Percentiles rank a stretch among this genome's conserved stretches.
Conservation (phyloP, 2,888 invertebrate genomes). For the Cataglyphis livida region DNA sequence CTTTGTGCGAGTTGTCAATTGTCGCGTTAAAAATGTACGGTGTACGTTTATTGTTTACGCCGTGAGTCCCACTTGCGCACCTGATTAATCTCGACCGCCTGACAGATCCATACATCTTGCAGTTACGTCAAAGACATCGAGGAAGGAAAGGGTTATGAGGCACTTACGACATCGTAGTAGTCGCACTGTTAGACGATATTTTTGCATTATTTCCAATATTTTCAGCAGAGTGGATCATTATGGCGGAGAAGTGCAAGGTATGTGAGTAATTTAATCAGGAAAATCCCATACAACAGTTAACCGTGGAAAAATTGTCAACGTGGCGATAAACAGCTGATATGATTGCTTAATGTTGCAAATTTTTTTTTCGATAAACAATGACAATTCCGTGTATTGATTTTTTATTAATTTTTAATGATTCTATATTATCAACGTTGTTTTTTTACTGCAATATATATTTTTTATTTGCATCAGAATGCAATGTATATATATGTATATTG, state of each 20-base stretch:
- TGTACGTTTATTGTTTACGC: not conserved
- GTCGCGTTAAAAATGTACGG: not conserved
- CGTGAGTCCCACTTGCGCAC: not conserved
- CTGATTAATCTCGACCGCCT: not conserved
- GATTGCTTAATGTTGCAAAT: not conserved
- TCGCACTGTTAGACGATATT: conserved; percentile 72
- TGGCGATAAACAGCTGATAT: conserved; percentile 42
- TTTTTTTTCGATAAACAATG: not conserved
- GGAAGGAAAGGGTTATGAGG: conserved; percentile 79
- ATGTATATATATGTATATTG: not conserved
- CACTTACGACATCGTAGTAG: conserved; percentile 70
- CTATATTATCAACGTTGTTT: not conserved
- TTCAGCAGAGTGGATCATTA: conserved; percentile 65
- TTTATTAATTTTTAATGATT: not conserved
- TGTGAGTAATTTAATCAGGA: conserved; percentile 54
- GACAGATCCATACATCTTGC: not conserved
- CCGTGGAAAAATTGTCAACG: conserved; percentile 21
- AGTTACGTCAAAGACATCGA: conserved; percentile 20
- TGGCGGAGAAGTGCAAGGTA: conserved; percentile 84
- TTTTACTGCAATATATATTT: not conserved
- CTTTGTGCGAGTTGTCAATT: not conserved
- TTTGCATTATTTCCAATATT: conserved; percentile 73
- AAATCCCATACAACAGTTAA: not conserved
- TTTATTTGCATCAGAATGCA: not conserved
- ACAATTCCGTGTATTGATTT: not conserved